Evolutionary conservation across 2,797 vertebrate species (phyloP).

Genomic region (Enteromius unitaeniatus): DNA sequence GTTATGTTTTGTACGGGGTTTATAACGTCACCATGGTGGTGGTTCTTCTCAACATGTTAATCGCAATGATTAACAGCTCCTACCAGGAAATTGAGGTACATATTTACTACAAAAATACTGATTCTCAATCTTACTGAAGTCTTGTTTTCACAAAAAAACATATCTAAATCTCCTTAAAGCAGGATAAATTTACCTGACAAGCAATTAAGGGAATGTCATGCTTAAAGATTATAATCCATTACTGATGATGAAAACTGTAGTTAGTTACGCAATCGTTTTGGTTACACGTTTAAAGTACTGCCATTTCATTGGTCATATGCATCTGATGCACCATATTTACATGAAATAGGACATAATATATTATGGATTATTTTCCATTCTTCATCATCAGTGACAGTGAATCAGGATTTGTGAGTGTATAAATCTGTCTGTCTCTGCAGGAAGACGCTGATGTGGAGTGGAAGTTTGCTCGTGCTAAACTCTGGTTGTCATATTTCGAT

Average conservation of each 20-base stretch:
- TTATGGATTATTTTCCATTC: background rate
- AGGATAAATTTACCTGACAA: background rate
- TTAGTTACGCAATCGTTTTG: background rate
- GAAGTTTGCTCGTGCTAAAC: constrained; percentile 96
- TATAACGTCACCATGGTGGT: constrained; percentile 99
- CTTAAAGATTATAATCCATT: background rate
- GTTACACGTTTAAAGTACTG: background rate
- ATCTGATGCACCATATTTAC: background rate
- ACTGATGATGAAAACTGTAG: background rate
- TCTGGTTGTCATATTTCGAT: constrained; percentile 97
- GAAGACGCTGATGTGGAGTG: constrained; percentile 96
- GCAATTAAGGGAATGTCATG: background rate
- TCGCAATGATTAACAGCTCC: constrained; percentile 99
- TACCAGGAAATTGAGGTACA: constrained; percentile 98
- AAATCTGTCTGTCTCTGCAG: constrained; percentile 68
- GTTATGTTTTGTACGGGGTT: constrained; percentile 93
- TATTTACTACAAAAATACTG: background rate
- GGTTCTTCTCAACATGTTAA: constrained; percentile 97
- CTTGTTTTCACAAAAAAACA: background rate
- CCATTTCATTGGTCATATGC: background rate
- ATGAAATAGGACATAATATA: background rate
- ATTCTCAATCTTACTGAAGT: background rate
- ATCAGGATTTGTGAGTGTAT: background rate
- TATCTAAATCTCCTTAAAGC: background rate
- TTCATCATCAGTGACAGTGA: background rate